A percentile compares a stretch with the other conserved stretches of the same genome.
These are phyloP conservation scores for Volucella inflata DNA, from an alignment of 2,888 invertebrate species.

Conservation along the genomic window DNA sequence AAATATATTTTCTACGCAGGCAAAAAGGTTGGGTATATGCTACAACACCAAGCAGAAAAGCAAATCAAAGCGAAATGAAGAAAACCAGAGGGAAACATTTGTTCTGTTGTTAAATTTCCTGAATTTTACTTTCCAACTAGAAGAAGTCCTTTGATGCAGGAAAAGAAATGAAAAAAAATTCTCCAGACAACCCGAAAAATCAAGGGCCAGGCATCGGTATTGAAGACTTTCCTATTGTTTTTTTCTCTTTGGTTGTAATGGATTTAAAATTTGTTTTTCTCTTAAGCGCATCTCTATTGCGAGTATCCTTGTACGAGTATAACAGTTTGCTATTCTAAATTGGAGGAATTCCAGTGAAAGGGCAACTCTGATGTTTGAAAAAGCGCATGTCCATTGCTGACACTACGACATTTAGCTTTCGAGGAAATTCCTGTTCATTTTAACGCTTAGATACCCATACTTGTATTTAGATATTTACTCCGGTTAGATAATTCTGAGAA, in stretches of 20 bases:
- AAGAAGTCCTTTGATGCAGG: slow-evolving; percentile 12
- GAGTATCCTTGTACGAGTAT: too few species aligned
- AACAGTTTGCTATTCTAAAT: too few species aligned
- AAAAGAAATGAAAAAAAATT: too few species aligned
- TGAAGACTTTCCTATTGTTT: neutral
- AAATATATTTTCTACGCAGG: neutral
- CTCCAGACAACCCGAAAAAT: slow-evolving; percentile 24
- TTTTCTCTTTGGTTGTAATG: neutral
- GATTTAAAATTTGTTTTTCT: neutral
- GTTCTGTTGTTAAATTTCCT: neutral
- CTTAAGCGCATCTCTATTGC: too few species aligned
- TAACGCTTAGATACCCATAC: too few species aligned
- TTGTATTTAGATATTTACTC: too few species aligned
- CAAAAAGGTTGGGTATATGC: neutral
- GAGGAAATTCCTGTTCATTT: too few species aligned
- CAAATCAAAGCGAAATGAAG: neutral
- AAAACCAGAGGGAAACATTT: neutral
- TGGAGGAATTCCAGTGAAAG: too few species aligned
- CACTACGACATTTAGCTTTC: too few species aligned
- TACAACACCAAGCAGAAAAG: neutral
- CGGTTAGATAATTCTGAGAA: too few species aligned
- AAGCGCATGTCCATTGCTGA: too few species aligned
- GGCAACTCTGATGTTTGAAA: too few species aligned
- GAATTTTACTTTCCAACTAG: neutral
- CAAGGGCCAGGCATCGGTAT: slow-evolving; percentile 20